These are phyloP conservation scores for Neopipo cinnamomea DNA, from an alignment of 2,113 vertebrate genomes.

Conservation along the genomic window DNA sequence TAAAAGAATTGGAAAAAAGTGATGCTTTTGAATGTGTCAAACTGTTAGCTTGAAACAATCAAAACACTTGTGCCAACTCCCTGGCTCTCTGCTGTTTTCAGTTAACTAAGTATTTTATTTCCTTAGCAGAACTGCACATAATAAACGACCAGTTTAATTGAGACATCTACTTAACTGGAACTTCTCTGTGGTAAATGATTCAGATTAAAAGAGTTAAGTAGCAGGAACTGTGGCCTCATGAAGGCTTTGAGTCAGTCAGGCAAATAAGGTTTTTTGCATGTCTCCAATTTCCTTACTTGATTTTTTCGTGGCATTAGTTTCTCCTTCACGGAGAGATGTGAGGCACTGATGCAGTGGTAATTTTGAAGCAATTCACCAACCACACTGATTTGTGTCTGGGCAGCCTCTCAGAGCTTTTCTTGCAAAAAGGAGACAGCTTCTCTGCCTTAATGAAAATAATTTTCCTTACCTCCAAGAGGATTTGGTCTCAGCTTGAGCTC, in stretches of 20 bases:
- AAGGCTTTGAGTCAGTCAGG: background rate
- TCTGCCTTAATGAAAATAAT: background rate
- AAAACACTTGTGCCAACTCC: background rate
- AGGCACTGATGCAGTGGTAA: background rate
- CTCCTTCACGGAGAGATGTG: rapidly evolving
- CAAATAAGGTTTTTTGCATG: background rate
- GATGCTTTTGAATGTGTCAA: background rate
- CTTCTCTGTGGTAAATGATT: background rate
- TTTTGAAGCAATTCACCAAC: background rate
- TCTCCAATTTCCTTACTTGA: background rate
- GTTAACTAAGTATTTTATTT: background rate
- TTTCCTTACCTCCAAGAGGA: background rate
- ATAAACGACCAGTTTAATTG: background rate
- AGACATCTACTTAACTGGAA: background rate
- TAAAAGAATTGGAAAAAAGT: background rate
- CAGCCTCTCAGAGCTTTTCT: background rate
- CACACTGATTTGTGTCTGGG: no score
- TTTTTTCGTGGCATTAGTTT: background rate
- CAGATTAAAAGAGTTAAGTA: background rate
- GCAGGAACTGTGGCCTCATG: background rate
- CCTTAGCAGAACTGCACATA: background rate
- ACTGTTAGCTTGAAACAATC: background rate
- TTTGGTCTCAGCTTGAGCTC: background rate
- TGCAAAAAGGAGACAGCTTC: background rate
- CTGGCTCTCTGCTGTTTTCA: background rate